Percentiles rank a stretch among this genome's conserved stretches.
Conservation (phyloP, 2,113 vertebrate species). For the Odocoileus virginianus region DNA sequence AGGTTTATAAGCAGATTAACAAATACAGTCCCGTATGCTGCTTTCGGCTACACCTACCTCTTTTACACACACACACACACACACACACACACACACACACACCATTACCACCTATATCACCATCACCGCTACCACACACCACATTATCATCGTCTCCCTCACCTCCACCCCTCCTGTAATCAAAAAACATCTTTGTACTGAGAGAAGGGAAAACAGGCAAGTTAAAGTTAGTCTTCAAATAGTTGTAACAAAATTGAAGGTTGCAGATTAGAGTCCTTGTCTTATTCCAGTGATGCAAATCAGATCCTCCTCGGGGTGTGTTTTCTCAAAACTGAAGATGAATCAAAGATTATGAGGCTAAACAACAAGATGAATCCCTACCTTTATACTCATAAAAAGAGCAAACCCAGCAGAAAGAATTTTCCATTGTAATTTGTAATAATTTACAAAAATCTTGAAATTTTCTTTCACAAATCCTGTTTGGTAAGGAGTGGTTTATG, state of each 20-base stretch:
- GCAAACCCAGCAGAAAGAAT: neutral
- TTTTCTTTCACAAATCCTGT: neutral
- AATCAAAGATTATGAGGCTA: conserved; percentile 2
- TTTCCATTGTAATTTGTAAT: neutral
- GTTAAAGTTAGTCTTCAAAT: conserved; percentile 65
- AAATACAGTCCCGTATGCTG: conserved; percentile 49
- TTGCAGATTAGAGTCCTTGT: conserved; percentile 43
- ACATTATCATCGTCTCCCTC: neutral
- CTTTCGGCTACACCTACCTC: neutral
- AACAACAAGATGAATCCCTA: neutral
- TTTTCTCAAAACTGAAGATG: conserved; percentile 44
- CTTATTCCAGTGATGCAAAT: conserved; percentile 33
- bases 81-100: neutral
- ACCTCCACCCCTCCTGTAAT: conserved; percentile 44
- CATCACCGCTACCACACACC: neutral
- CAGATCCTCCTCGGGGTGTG: neutral
- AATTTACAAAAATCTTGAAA: conserved; percentile 7
- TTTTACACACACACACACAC: neutral
- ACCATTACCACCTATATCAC: neutral
- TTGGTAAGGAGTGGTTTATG: neutral
- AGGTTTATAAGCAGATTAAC: conserved; percentile 75
- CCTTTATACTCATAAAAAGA: conserved; percentile 1
- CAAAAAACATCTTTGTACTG: conserved; percentile 66
- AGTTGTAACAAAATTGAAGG: conserved; percentile 61
- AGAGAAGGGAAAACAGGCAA: conserved; percentile 41